Percentiles rank a stretch among this genome's conserved stretches.
Conservation (phyloP, 2,113 vertebrate species). For the Labeo catla region DNA sequence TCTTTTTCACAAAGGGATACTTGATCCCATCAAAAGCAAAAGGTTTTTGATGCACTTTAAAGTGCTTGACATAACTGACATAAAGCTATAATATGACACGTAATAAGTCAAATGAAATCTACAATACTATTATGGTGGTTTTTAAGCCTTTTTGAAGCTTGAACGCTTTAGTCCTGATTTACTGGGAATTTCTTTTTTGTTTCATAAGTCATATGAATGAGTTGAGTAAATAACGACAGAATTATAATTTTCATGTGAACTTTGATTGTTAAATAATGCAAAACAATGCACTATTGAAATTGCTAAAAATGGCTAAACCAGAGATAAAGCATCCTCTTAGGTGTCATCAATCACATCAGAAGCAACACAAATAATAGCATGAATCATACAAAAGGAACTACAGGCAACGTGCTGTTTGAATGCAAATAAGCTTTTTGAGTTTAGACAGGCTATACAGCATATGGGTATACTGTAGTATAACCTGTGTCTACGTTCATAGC, state of each 20-base stretch:
- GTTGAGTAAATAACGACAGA: not conserved
- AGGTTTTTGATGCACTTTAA: not conserved
- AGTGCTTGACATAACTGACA: not conserved
- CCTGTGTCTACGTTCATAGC: no score
- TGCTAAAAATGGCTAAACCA: not conserved
- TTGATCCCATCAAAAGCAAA: not conserved
- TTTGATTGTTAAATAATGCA: not conserved
- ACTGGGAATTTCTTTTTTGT: not conserved
- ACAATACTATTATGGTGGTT: not conserved
- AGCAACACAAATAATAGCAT: not conserved
- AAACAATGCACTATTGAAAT: not conserved
- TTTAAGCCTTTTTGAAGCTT: not conserved
- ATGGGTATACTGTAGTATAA: no score
- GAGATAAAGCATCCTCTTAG: no score
- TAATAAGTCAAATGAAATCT: not conserved
- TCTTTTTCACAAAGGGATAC: not conserved
- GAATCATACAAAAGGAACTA: not conserved
- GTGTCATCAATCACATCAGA: not conserved
- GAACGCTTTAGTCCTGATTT: not conserved
- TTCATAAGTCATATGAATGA: not conserved
- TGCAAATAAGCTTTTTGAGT: not conserved
- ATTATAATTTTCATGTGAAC: not conserved
- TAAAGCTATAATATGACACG: not conserved
- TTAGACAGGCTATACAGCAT: not conserved
- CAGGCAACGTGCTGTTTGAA: not conserved